Conservation (phyloP, 1,140 invertebrate species). For the Nasonia giraulti region DNA sequence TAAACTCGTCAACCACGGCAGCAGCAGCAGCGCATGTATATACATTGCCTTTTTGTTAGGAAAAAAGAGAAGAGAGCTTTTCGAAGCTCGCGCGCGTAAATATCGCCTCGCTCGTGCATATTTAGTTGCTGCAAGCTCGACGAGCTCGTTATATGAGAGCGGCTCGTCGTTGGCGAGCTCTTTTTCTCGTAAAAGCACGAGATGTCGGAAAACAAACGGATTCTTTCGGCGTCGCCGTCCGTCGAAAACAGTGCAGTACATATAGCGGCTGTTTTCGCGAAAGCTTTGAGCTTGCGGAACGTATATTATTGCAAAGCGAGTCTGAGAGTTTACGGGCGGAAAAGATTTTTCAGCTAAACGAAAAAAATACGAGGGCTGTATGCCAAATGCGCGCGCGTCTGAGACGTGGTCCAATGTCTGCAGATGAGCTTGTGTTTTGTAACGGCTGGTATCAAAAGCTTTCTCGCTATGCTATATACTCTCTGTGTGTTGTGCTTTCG, state of each 20-base stretch:
- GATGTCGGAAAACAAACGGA: neutral
- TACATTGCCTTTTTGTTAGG: neutral
- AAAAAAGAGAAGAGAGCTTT: too few species aligned
- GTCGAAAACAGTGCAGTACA: neutral
- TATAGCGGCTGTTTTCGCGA: neutral
- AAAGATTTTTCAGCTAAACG: neutral
- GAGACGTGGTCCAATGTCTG: neutral
- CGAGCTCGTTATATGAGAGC: neutral
- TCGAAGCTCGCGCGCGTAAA: neutral
- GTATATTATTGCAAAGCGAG: neutral
- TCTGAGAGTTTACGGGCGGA: neutral
- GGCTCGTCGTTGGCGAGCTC: neutral
- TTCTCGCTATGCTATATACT: neutral
- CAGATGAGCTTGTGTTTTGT: neutral
- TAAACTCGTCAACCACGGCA: neutral
- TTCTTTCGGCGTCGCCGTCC: neutral
- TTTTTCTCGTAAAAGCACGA: neutral
- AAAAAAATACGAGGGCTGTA: neutral
- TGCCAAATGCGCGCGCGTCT: neutral
- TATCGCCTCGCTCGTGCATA: neutral
- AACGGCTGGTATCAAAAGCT: neutral
- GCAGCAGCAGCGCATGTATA: neutral
- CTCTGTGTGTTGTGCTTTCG: neutral
- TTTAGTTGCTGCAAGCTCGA: neutral
- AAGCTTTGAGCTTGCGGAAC: neutral